Evolutionary conservation across 2,113 vertebrate species (phyloP).

Genomic region (Nothocercus julius): DNA sequence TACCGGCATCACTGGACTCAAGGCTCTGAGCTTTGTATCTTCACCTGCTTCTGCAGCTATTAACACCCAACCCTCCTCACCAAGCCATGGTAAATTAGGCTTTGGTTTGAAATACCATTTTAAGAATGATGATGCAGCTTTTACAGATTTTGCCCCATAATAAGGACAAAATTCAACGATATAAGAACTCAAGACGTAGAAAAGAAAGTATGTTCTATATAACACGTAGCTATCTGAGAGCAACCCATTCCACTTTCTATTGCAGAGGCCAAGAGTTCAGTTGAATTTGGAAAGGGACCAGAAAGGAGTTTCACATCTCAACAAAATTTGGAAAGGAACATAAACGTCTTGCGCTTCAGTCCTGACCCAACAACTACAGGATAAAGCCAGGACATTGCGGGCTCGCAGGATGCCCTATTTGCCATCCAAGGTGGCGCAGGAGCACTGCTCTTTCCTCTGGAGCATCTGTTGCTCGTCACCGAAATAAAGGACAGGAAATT

Average conservation of each 20-base stretch:
- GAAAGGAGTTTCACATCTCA: neutral
- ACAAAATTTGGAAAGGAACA: neutral
- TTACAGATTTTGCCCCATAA: neutral
- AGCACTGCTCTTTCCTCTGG: neutral
- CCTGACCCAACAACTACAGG: neutral
- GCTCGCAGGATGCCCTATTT: neutral
- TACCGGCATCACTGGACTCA: rapidly evolving
- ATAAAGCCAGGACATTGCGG: neutral
- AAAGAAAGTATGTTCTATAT: neutral
- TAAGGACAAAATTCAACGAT: neutral
- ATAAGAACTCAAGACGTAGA: neutral
- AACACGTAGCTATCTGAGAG: neutral
- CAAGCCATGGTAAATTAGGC: neutral
- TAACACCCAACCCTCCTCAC: neutral
- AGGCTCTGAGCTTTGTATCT: neutral
- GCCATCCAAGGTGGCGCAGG: neutral
- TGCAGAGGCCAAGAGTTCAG: neutral
- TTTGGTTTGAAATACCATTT: neutral
- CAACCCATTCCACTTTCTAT: neutral
- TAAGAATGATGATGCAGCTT: neutral
- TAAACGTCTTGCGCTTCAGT: neutral
- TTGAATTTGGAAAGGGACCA: neutral
- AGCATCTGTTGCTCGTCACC: neutral
- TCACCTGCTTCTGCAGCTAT: neutral
- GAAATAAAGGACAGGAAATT: constrained; percentile 6